Conservation (phyloP, 2,113 vertebrate genomes). For the Turnix velox region DNA sequence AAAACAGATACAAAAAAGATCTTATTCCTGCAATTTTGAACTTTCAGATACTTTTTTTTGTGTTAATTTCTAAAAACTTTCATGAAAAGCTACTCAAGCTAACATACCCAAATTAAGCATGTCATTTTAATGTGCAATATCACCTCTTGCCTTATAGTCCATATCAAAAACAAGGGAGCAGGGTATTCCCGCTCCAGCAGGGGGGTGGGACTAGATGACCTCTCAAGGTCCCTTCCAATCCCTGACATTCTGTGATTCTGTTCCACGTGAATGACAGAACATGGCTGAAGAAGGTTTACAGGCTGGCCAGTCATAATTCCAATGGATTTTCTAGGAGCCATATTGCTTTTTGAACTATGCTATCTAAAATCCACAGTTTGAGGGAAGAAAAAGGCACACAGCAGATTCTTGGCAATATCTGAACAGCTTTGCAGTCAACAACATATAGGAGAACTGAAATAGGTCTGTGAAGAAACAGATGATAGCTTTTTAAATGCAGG, state of each 20-base stretch:
- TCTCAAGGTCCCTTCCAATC: no score
- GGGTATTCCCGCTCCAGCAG: no score
- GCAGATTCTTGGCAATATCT: background rate
- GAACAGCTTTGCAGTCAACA: background rate
- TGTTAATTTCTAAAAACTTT: background rate
- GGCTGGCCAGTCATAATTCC: background rate
- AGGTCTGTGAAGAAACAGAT: background rate
- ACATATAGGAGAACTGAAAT: background rate
- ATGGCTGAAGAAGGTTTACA: background rate
- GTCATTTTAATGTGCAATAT: background rate
- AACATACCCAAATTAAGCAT: background rate
- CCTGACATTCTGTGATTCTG: no score
- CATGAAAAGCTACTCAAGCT: background rate
- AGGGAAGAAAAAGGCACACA: background rate
- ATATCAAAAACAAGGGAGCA: background rate
- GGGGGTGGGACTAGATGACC: no score
- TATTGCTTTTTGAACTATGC: background rate
- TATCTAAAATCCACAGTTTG: background rate
- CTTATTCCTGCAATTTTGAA: background rate
- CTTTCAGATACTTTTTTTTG: background rate
- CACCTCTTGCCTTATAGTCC: background rate
- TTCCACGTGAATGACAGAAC: background rate
- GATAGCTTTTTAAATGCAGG: background rate
- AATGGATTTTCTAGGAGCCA: background rate
- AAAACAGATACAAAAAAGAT: background rate